Evolutionary conservation across 2,888 invertebrate species (phyloP).

Genomic region (Geotrupes spiniger): DNA sequence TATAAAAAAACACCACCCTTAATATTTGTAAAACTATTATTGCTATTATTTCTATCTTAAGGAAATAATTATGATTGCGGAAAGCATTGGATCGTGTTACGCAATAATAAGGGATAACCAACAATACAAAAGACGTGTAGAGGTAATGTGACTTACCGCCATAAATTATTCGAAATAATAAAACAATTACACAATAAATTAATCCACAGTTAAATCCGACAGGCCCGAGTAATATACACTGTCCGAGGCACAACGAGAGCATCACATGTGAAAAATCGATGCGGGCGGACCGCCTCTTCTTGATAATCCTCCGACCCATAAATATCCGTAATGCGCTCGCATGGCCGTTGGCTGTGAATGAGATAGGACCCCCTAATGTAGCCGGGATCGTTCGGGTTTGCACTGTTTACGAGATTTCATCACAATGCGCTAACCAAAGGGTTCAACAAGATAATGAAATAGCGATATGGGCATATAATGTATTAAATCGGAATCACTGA

Average conservation of each 20-base stretch:
- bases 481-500: no score
- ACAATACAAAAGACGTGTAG: no score
- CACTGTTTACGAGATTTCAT: conserved; percentile 30
- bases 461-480: conserved; percentile 7
- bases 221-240: conserved; percentile 20
- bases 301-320: conserved; percentile 48
- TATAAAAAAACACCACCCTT: no score
- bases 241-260: conserved; percentile 26
- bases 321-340: conserved; percentile 46
- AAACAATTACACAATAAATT: no score
- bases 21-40: no score
- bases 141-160: no score
- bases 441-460: conserved; percentile 21
- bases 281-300: conserved; percentile 48
- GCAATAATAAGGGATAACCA: no score
- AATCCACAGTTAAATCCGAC: no score
- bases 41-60: no score
- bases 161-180: no score
- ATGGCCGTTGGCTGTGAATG: conserved; percentile 51
- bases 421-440: conserved; percentile 15
- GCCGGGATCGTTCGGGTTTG: conserved; percentile 26
- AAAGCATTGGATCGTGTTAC: no score
- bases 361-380: conserved; percentile 43
- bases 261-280: conserved; percentile 50
- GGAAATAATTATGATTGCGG: no score